These are phyloP conservation scores for Unio pictorum DNA, from an alignment of 2,888 invertebrate species.

Conservation along the genomic window DNA sequence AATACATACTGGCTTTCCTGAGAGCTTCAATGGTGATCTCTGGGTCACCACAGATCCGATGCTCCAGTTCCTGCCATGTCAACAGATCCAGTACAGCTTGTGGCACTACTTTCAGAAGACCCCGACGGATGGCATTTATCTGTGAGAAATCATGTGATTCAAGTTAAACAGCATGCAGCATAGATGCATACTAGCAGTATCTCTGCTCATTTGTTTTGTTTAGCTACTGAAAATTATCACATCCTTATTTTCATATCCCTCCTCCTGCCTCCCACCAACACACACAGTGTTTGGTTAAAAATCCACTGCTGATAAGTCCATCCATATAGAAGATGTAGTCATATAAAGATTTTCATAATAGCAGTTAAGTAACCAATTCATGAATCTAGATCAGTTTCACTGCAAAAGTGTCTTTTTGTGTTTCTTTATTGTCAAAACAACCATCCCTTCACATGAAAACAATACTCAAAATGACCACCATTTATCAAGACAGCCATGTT, in stretches of 20 bases:
- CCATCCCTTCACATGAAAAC: too few species aligned
- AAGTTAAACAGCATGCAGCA: too few species aligned
- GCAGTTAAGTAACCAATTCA: too few species aligned
- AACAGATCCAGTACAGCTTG: constrained; percentile 67
- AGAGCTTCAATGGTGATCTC: constrained; percentile 68
- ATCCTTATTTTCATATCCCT: not conserved
- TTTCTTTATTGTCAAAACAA: too few species aligned
- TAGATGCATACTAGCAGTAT: not conserved
- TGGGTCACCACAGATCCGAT: constrained; percentile 68
- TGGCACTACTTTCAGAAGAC: constrained; percentile 67
- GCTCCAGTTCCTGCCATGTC: constrained; percentile 70
- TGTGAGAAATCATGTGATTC: constrained; percentile 21
- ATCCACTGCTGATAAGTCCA: too few species aligned
- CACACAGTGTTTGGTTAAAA: too few species aligned
- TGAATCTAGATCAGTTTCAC: too few species aligned
- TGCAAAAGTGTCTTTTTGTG: too few species aligned
- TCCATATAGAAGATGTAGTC: too few species aligned
- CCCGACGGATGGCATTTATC: constrained; percentile 63
- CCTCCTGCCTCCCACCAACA: not conserved
- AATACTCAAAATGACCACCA: too few species aligned
- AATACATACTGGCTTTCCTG: constrained; percentile 56
- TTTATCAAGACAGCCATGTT: too few species aligned
- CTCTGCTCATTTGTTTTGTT: not conserved
- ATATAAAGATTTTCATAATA: too few species aligned
- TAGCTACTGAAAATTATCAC: not conserved